Conservation (phyloP, 1,140 invertebrate species). For the Bombus picipes region DNA sequence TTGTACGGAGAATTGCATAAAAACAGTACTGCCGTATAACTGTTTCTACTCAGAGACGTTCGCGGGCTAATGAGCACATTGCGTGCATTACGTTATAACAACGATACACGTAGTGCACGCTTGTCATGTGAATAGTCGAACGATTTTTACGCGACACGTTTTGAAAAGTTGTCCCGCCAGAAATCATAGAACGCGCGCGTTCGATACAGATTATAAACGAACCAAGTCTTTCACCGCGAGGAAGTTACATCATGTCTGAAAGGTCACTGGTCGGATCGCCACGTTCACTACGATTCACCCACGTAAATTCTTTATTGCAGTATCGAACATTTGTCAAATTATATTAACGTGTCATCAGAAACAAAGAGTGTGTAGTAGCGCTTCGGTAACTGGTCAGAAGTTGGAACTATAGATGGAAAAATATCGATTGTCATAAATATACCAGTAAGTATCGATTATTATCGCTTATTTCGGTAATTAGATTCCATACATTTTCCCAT, state of each 20-base stretch:
- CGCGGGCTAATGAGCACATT: not conserved
- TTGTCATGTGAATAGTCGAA: not conserved
- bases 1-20: not conserved
- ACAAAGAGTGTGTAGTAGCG: not conserved
- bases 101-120: not conserved
- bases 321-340: not conserved
- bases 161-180: conserved; percentile 28
- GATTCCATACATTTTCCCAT: not conserved
- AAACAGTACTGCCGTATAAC: not conserved
- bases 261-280: conserved; percentile 43
- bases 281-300: conserved; percentile 32
- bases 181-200: not conserved
- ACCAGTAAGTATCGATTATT: not conserved
- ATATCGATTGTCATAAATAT: not conserved
- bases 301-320: conserved; percentile 9
- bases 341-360: too few relatives aligned
- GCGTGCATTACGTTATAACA: not conserved
- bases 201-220: conserved; percentile 21
- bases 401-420: not conserved
- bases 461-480: not conserved
- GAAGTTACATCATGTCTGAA: conserved; percentile 39
- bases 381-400: not conserved
- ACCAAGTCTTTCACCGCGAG: conserved; percentile 22
- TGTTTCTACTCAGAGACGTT: not conserved
- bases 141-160: not conserved